Base-by-base conservation (phyloP, 1,140 invertebrate genomes). In the Zaprionus ornatus region DNA sequence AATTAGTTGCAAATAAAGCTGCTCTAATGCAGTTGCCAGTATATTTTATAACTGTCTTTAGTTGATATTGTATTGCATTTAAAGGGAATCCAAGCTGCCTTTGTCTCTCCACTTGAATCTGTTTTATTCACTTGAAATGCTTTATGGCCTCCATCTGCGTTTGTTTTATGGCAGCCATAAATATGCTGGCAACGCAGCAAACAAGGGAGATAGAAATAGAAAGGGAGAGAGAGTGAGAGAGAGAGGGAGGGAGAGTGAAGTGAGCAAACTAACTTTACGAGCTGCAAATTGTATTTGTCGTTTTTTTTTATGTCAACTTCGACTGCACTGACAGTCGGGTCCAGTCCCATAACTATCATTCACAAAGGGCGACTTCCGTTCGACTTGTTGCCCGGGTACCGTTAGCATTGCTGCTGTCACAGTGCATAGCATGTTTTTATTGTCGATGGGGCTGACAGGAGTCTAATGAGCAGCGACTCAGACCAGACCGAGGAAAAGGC, bases 261-360 rank as follows among this genome's bases (percentile, higher is more conserved):
- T 1, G n/a, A 42, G 15, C 23, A 1, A 25, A 55, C 15, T 17
- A 75, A 70, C 60, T 80, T 83, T 83, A 83, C 70, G 71, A 83
- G 77, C 84, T 82, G 84, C 76, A 88, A 87, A 88, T 87, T 88
- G 74, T 75, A 74, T 74, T 57, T 70, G 63, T 50, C 23, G 37
- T 42, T 55, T 62, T 57, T 61, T 77, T 62, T 45, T 19, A 70
- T 81, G 69, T 52, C 23, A 80, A 50, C 61, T 71, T 29, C 37
- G 17, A 56, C 17, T 50, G 17, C 45, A 21, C 17, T 21, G 19
- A 40, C 40, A 42, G 7, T 7, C 37, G 37, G 29, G 23, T 29
- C 29, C 56, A 56, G 65, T 59, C 13, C 42, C 60, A 37, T 69
- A 59, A 64, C 73, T 70, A 70, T 59, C 66, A 40, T 25, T 19